Evolutionary conservation across 2,113 vertebrate genomes (phyloP).

Genomic region (Eonycteris spelaea): DNA sequence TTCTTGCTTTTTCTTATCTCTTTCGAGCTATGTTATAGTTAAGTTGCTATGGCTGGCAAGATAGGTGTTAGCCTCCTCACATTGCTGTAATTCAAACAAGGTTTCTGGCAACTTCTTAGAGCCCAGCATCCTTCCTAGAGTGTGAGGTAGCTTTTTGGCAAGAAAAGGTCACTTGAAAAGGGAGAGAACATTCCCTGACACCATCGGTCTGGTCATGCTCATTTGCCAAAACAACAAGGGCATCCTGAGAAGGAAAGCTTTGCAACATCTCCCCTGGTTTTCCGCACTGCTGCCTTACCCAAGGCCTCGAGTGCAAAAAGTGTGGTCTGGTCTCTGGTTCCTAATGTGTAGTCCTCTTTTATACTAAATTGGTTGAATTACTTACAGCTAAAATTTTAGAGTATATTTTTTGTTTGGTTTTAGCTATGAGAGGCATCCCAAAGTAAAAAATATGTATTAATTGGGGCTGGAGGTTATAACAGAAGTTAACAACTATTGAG

Average conservation of each 20-base stretch:
- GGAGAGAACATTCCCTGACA: background rate
- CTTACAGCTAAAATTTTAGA: background rate
- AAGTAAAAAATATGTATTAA: background rate
- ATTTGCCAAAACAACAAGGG: slow-evolving; percentile 26
- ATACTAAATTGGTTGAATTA: background rate
- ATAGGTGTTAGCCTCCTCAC: background rate
- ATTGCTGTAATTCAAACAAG: background rate
- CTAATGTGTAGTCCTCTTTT: background rate
- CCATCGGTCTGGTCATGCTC: background rate
- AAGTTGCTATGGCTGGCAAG: background rate
- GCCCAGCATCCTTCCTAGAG: background rate
- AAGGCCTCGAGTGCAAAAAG: background rate
- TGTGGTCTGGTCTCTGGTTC: background rate
- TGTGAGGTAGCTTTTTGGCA: background rate
- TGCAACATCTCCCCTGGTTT: background rate
- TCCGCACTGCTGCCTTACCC: background rate
- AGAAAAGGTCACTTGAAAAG: slow-evolving; percentile 1
- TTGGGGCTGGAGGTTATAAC: background rate
- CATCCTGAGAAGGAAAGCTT: background rate
- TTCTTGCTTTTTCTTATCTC: background rate
- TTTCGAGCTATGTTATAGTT: background rate
- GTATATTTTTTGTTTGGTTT: background rate
- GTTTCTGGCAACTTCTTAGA: background rate
- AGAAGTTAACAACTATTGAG: background rate
- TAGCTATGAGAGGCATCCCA: background rate